phyloP scores from a whole-genome alignment of 1,140 invertebrate species.

The Elysia chlorotica region DNA sequence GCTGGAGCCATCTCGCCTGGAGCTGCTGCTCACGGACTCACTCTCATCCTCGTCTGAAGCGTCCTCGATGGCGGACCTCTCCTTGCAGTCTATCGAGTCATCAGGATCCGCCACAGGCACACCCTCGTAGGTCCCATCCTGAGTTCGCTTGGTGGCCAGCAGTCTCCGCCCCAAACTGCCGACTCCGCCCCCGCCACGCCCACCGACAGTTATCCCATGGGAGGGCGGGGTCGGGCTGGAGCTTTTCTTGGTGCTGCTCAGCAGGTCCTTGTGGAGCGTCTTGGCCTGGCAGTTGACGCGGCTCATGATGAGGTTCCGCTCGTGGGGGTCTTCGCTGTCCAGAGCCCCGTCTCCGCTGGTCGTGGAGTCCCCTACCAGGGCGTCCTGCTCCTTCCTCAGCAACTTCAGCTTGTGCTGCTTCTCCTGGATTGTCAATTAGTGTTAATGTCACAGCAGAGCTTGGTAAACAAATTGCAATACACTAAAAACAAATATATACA shows the following conservation, averaged over 20 bases:
- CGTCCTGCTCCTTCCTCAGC: slow-evolving; percentile 4
- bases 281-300: slow-evolving; percentile 33
- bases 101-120: slow-evolving; percentile 14
- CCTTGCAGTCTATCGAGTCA: neutral
- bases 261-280: slow-evolving; percentile 36
- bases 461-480: too few relatives aligned
- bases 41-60: too few relatives aligned
- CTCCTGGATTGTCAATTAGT: too few relatives aligned
- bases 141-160: slow-evolving; percentile 17
- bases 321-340: slow-evolving; percentile 34
- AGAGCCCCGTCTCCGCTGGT: too few relatives aligned
- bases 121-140: slow-evolving; percentile 29
- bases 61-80: too few relatives aligned
- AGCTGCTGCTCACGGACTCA: too few relatives aligned
- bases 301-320: slow-evolving; percentile 35
- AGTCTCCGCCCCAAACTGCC: slow-evolving; percentile 17
- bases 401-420: slow-evolving; percentile 28
- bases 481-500: too few relatives aligned
- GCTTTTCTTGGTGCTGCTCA: too few relatives aligned
- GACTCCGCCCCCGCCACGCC: slow-evolving; percentile 13
- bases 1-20: too few relatives aligned
- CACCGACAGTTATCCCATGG: too few relatives aligned
- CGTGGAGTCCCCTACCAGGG: slow-evolving; percentile 21
- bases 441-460: too few relatives aligned
- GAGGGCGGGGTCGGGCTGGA: too few relatives aligned